Conservation (phyloP, 2,113 vertebrate genomes). For the Tetraodon nigroviridis region DNA sequence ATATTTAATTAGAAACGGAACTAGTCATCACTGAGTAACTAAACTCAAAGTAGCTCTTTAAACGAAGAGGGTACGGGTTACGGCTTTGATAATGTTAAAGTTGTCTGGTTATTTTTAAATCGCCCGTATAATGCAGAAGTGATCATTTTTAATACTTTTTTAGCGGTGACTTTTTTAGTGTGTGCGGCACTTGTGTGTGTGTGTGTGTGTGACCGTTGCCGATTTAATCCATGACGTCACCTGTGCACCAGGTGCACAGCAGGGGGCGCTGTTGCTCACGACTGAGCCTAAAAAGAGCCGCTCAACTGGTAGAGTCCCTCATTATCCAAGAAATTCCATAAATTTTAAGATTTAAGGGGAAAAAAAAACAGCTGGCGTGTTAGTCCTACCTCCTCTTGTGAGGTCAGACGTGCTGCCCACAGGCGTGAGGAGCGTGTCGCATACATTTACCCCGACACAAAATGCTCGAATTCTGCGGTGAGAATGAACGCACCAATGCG, state of each 20-base stretch:
- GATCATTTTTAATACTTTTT: neutral
- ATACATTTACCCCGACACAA: too few relatives aligned
- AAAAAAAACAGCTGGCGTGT: slow-evolving; percentile 24
- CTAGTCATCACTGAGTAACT: too few relatives aligned
- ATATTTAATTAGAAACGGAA: too few relatives aligned
- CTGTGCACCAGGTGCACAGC: slow-evolving; percentile 49
- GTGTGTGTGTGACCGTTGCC: neutral
- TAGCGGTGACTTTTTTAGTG: too few relatives aligned
- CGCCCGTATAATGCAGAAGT: neutral
- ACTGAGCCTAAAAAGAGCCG: slow-evolving; percentile 1
- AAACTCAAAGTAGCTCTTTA: too few relatives aligned
- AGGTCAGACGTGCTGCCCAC: slow-evolving; percentile 1
- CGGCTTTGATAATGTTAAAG: neutral
- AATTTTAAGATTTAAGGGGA: too few relatives aligned
- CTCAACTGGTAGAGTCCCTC: neutral
- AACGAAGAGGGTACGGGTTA: too few relatives aligned
- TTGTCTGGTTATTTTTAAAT: neutral
- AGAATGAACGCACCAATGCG: too few relatives aligned
- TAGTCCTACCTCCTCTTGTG: neutral
- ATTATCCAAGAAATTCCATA: too few relatives aligned
- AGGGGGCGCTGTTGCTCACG: slow-evolving; percentile 66
- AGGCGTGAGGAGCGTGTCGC: neutral
- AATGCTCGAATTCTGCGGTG: too few relatives aligned
- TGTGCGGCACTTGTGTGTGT: too few relatives aligned
- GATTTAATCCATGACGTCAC: slow-evolving; percentile 67